These are phyloP conservation scores for Miniopterus natalensis DNA, from an alignment of 2,113 vertebrate species.

Conservation along the genomic window DNA sequence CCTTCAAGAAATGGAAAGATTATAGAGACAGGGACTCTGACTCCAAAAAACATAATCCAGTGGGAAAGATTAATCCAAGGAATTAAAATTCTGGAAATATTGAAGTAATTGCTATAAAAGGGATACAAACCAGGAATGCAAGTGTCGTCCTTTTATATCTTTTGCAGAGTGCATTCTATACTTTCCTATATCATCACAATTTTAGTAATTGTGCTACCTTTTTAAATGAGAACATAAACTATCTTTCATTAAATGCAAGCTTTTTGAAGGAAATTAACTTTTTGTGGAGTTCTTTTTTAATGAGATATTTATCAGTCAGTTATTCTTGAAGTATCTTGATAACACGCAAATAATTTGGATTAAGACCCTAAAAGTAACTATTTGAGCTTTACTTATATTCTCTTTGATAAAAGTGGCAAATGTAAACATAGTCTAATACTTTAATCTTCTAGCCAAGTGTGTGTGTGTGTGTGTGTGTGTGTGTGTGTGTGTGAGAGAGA, in stretches of 20 bases:
- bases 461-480: too few relatives aligned
- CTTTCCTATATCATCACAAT: too few relatives aligned
- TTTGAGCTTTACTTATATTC: not conserved
- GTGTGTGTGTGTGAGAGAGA: too few relatives aligned
- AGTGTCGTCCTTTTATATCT: not conserved
- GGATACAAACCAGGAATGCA: not conserved
- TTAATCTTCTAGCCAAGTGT: not conserved
- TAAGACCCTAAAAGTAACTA: slow-evolving; percentile 1
- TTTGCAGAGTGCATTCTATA: not conserved
- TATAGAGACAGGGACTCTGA: not conserved
- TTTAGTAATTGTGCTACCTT: not conserved
- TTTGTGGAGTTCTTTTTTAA: slow-evolving; percentile 14
- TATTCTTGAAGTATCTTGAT: slow-evolving; percentile 20
- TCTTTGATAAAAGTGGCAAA: slow-evolving; percentile 58
- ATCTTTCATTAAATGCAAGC: not conserved
- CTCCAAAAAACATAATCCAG: not conserved
- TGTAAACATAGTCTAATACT: not conserved
- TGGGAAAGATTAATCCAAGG: not conserved
- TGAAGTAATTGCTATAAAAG: not conserved
- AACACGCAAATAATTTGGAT: slow-evolving; percentile 24
- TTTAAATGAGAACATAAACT: not conserved
- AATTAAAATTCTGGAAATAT: not conserved
- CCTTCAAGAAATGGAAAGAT: not conserved
- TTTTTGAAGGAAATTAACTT: not conserved
- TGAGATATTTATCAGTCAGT: slow-evolving; percentile 1